Evolutionary conservation across 2,113 vertebrate genomes (phyloP).

Genomic region (Peucedramus taeniatus): DNA sequence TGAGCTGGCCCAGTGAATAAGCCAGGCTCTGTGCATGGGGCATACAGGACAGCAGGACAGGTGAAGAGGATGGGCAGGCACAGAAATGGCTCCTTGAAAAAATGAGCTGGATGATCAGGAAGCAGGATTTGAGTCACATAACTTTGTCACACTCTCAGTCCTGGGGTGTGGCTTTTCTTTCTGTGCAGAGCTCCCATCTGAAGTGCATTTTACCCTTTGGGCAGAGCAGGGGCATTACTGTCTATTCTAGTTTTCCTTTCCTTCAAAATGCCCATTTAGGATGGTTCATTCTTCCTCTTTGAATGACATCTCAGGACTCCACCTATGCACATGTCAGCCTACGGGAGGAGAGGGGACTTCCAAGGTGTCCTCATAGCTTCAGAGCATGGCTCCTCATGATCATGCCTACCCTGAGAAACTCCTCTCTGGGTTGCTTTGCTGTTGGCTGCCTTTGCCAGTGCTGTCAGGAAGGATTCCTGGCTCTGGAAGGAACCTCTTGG

Average conservation of each 20-base stretch:
- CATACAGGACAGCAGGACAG: not conserved
- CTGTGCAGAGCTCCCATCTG: not conserved
- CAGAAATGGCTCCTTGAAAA: not conserved
- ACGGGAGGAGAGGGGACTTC: not conserved
- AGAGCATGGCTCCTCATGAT: not conserved
- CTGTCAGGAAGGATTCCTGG: accelerated
- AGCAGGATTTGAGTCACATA: not conserved
- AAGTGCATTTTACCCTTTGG: not conserved
- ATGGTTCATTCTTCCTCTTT: not conserved
- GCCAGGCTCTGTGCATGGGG: not conserved
- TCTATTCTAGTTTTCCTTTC: not conserved
- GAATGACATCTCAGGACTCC: not conserved
- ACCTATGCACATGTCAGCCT: not conserved
- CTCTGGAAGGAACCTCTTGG: not conserved
- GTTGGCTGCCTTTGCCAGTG: not conserved
- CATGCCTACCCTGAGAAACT: not conserved
- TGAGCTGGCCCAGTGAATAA: not conserved
- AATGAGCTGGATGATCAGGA: not conserved
- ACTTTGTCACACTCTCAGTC: not conserved
- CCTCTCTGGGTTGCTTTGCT: not conserved
- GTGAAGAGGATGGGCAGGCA: not conserved
- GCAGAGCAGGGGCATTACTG: not conserved
- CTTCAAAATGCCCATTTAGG: not conserved
- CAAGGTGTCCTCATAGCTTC: not conserved
- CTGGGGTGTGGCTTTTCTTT: not conserved